Evolutionary conservation across 2,888 invertebrate species (phyloP).

Genomic region (Cylindroiulus punctatus): DNA sequence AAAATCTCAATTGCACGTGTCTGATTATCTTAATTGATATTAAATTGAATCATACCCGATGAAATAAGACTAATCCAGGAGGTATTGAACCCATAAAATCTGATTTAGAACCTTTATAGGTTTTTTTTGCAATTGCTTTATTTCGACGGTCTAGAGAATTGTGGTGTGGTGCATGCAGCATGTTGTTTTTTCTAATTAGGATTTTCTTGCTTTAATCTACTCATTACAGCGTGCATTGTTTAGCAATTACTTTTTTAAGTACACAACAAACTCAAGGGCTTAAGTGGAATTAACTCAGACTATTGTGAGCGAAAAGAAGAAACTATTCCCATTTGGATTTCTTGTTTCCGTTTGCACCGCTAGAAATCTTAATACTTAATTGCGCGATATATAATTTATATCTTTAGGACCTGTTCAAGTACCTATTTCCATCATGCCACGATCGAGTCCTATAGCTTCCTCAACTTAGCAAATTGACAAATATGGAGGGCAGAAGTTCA

Average conservation of each 20-base stretch:
- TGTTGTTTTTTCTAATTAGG: not conserved
- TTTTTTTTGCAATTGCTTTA: not conserved
- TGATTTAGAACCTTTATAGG: not conserved
- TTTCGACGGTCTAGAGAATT: not conserved
- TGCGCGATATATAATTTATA: constrained; percentile 12
- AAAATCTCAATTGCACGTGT: not conserved
- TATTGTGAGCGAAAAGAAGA: not conserved
- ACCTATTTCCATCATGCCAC: not conserved
- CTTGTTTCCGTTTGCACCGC: not conserved
- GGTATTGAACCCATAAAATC: not conserved
- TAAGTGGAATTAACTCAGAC: constrained; percentile 20
- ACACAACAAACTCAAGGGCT: not conserved
- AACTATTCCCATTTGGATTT: not conserved
- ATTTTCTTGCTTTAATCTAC: not conserved
- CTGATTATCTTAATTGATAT: not conserved
- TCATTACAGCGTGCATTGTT: not conserved
- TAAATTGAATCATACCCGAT: not conserved
- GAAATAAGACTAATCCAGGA: not conserved
- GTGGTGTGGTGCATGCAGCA: not conserved
- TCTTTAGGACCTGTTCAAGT: not conserved
- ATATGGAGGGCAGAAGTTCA: constrained; percentile 8
- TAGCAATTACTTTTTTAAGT: constrained; percentile 16
- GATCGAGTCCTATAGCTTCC: too few species aligned
- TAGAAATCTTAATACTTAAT: not conserved
- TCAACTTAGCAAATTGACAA: not conserved